Base-by-base conservation (phyloP, 2,888 invertebrate genomes). In the Hermodice carunculata region DNA sequence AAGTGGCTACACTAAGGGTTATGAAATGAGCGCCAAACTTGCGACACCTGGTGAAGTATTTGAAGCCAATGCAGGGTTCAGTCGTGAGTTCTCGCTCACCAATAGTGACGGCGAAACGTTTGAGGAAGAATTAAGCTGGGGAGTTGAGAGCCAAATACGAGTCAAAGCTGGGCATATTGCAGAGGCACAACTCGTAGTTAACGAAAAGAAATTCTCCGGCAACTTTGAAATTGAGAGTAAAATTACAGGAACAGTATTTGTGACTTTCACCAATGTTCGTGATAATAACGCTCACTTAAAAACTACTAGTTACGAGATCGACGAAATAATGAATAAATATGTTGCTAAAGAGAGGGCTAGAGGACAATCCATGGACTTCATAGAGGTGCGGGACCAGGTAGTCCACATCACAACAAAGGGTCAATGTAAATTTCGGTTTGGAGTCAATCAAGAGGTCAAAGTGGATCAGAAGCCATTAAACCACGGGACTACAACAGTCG, bases 11-110 rank as follows among this genome's bases (percentile, higher is more conserved):
- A 80, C 76, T n/a, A 79, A 80, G 60, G 85, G 85, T 29, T 70
- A 80, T 28, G 85, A 86, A 65, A 79, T 83, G 43, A 78, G 82
- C 58, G 64, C 86, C 49, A 81, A 76, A 28, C 75, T 86, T 60
- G 83, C 82, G 70, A 81, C 83, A 29, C 86, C 86, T 4, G 79
- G 85, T 44, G 85, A 86, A 71, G 79, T 86, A 40, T 73, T 85
- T 6, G 85, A 86, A 73, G 67, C 83, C 54, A 83, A 84, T 64
- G 84, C 84, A 29, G 84, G 84, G 1, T 86, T 85, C 75, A 80
- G 81, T 51, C 78, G 82, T 60, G 86, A 86, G 67, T 77, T 81
- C 69, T 78, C 81, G 44, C 78, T 86, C 69, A 83, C 81, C 63
- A 80, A 80, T 40, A 74, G 79, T 29, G 77, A 74, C 37, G 85